phyloP scores from a whole-genome alignment of 2,113 vertebrate genomes.

The Albula glossodonta region DNA sequence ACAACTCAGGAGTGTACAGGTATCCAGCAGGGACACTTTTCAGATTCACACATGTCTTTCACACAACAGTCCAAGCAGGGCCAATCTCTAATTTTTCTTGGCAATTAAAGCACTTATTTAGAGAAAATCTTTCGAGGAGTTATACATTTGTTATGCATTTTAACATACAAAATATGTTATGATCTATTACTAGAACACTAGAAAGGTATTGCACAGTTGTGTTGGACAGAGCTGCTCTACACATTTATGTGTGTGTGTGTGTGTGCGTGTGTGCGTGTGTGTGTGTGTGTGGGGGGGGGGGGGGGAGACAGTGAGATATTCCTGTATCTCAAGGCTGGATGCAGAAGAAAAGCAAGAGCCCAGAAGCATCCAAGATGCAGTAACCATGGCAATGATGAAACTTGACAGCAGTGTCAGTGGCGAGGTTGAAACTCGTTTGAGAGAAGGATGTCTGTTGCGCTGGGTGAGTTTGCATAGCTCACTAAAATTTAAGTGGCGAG shows the following conservation, averaged over 20 bases:
- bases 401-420: constrained; percentile 5
- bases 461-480: background rate
- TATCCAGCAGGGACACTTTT: background rate
- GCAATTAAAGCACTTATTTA: too few relatives aligned
- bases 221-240: background rate
- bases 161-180: background rate
- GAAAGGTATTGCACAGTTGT: background rate
- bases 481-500: background rate
- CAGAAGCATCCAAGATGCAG: background rate
- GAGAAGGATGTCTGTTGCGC: background rate
- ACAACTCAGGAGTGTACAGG: background rate
- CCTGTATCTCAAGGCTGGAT: background rate
- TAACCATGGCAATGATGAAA: constrained; percentile 42
- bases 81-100: too few relatives aligned
- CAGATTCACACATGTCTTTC: background rate
- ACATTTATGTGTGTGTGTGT: background rate
- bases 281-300: too few relatives aligned
- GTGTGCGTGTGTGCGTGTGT: too few relatives aligned
- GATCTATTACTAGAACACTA: background rate
- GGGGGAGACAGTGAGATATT: background rate
- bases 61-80: too few relatives aligned
- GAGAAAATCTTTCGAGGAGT: too few relatives aligned
- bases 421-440: constrained; percentile 1
- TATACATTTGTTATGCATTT: too few relatives aligned
- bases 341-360: background rate